A percentile compares a stretch with the other conserved stretches of the same genome.
These are phyloP conservation scores for Pseudopipra pipra DNA, from an alignment of 2,113 vertebrate species.

Conservation along the genomic window DNA sequence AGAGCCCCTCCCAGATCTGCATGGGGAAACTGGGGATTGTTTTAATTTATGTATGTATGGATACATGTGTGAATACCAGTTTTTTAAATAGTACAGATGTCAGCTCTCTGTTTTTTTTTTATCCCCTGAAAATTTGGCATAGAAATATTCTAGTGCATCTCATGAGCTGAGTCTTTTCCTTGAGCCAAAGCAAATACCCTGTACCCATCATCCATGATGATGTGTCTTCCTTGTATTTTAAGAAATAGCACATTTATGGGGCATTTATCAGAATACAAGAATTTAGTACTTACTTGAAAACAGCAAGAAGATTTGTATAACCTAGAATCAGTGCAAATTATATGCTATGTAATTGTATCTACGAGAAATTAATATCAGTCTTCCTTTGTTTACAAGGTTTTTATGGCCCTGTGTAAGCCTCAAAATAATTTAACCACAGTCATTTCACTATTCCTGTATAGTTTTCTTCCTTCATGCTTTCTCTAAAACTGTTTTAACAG, in stretches of 20 bases:
- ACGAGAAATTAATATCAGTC: background rate
- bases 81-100: background rate
- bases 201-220: background rate
- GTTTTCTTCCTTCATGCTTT: background rate
- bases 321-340: background rate
- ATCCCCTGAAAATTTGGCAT: background rate
- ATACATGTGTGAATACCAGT: fast-evolving
- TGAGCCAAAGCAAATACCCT: background rate
- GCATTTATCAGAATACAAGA: background rate
- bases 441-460: background rate
- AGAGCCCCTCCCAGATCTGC: background rate
- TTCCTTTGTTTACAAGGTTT: background rate
- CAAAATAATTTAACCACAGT: background rate
- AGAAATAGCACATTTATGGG: background rate
- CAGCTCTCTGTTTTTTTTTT: background rate
- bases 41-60: background rate
- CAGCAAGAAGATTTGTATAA: background rate
- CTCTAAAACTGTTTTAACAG: background rate
- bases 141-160: background rate
- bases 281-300: background rate
- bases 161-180: background rate
- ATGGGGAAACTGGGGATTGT: background rate
- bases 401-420: background rate
- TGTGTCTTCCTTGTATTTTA: background rate
- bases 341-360: background rate